Percentiles rank a stretch among this genome's conserved stretches.
These are phyloP conservation scores for Oxyruncus cristatus DNA, from an alignment of 2,113 vertebrate species.

Conservation along the genomic window DNA sequence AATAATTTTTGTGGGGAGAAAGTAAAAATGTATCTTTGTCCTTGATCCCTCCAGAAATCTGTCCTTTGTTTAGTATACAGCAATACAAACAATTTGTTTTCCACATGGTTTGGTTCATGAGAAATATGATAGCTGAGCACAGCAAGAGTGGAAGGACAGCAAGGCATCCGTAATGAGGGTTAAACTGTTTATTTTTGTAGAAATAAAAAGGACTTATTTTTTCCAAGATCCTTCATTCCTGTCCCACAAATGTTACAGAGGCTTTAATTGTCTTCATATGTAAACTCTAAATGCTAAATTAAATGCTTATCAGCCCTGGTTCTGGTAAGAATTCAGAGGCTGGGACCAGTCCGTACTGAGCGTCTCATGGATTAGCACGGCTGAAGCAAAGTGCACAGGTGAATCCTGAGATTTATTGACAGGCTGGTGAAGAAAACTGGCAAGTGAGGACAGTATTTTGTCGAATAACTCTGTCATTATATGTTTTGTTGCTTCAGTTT, in stretches of 20 bases:
- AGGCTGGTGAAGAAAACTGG: background rate
- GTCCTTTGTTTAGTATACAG: background rate
- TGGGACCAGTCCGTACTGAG: background rate
- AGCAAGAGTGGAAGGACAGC: background rate
- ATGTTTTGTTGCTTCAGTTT: background rate
- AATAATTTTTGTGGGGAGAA: accelerated
- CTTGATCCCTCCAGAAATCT: background rate
- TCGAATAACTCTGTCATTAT: background rate
- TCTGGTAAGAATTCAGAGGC: background rate
- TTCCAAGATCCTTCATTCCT: background rate
- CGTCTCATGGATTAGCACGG: background rate
- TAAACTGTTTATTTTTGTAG: background rate
- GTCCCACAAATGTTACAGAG: background rate
- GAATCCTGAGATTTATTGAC: background rate
- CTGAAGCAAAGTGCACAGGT: background rate
- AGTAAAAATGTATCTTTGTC: background rate
- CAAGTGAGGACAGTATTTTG: background rate
- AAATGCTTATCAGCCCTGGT: background rate
- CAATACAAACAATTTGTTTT: background rate
- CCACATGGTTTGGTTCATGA: background rate
- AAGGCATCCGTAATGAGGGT: background rate
- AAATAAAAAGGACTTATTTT: background rate
- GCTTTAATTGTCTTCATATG: background rate
- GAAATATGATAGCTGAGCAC: background rate
- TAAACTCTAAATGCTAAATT: background rate